Base-by-base conservation (phyloP, 2,888 invertebrate genomes). In the Drosophila monieri region DNA sequence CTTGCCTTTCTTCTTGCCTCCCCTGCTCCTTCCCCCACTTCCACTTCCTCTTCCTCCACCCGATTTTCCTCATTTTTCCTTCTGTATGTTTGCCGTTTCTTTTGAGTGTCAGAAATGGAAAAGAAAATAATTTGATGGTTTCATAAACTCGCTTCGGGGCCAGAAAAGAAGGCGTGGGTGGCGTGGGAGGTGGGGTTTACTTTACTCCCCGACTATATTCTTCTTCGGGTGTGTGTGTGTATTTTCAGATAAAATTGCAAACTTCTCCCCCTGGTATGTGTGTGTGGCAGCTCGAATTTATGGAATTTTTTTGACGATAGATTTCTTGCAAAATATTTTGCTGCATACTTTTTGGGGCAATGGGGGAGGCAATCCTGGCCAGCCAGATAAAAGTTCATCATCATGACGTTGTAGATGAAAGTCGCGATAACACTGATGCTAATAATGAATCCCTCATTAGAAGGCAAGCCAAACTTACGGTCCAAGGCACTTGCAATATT, bases 101-200 rank as follows among this genome's bases (percentile, higher is more conserved):
- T 86, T 88, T 81, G 89, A 90, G 90, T 90, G 91, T 90, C 90
- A 90, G 90, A 90, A 91, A 90, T 90, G 89, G 89, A 90, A 90
- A 90, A 90, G 88, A 90, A 90, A 90, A 90, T 90, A 90, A 90
- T 90, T 91, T 90, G 89, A 90, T 91, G 89, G 89, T 88, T 89
- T 88, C 88, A 89, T 89, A 90, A 87, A 90, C 84, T 80, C 85
- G 86, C 74, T 86, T 78, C 80, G 79, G 67, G 75, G 78, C 59
- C 66, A 43, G 60, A 41, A 58, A 47, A 49, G 44, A 35, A 58
- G 25, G 54, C 49, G 55, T 71, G 41, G 44, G 65, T 39, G 55
- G 59, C 9, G 49, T 1, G 18, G 48, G 15, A 18, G 18, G 39
- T 12, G 56, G 30, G 48, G 32, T 10, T 37, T 37, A 9, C 8